Base-by-base conservation (phyloP, 64 coral and sea anemone genomes). In the Anthopleura sola region DNA sequence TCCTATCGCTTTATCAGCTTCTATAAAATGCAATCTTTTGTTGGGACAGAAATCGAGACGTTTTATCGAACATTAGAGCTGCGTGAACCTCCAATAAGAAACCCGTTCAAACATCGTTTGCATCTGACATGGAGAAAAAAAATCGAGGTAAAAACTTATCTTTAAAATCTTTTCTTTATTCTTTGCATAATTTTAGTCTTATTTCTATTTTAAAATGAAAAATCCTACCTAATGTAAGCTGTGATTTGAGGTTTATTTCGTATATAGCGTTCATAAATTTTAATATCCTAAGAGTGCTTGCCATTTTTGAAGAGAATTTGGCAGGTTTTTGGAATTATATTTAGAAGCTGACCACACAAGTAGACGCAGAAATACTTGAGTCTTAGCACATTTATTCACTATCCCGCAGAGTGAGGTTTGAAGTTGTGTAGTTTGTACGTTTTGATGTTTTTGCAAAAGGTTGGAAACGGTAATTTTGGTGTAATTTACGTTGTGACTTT, bases 61-160 rank as follows among this genome's bases (percentile, higher is more conserved):
- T 90, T 85, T 80, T 90, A 90, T 46, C 44, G 53, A 5, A 75
- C 46, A 55, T 39, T 75, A 14, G 57, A 78, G 53, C 28, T 90
- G 15, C 50, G 71, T 55, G 51, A 85, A 15, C 88, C 88, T 17
- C 33, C 39, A 0, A 75, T 90, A 39, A 50, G 40, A 6, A 90
- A 90, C 44, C 88, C 88, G 15, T 90, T 90, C 75, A 84, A 36
- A 29, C 82, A 85, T 48, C 71, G 88, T 6, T 68, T 85, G 24
- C 68, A 75, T 75, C 50, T 90, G 34, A 21, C 82, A 29, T 85
- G 88, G 88, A 75, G 40, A 21, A 90, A 90, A 26, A 90, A 90
- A 79, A n/a, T 85, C 5, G 88, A 90, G 88, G 88, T 90, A 75
- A 64, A 74, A 46, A 19, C 15, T 64, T 15, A 34, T 71, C 28